Evolutionary conservation across 2,113 vertebrate species (phyloP).

Genomic region (Herpailurus yagouaroundi): DNA sequence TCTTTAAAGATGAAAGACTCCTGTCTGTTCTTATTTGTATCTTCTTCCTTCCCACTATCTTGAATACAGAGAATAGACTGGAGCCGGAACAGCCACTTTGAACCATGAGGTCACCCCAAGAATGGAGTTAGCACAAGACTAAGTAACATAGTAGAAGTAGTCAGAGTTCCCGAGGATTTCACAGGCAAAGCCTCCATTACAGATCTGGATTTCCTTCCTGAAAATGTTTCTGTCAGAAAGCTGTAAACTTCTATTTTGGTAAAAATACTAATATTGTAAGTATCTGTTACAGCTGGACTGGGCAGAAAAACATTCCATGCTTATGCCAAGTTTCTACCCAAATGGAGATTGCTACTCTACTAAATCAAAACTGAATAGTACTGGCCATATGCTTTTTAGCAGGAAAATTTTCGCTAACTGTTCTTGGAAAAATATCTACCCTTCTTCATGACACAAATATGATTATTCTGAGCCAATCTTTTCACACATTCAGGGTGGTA

Average conservation of each 20-base stretch:
- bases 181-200: neutral
- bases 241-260: neutral
- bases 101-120: neutral
- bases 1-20: neutral
- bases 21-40: neutral
- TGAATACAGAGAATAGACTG: neutral
- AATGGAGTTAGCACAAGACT: neutral
- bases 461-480: neutral
- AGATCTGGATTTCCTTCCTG: neutral
- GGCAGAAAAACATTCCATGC: neutral
- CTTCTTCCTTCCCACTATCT: neutral
- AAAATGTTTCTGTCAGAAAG: neutral
- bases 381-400: neutral
- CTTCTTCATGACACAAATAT: neutral
- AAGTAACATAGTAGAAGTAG: neutral
- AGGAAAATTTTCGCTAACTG: neutral
- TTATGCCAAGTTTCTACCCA: slow-evolving; percentile 4
- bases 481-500: neutral
- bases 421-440: neutral
- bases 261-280: slow-evolving; percentile 30
- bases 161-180: neutral
- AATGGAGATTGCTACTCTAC: neutral
- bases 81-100: neutral
- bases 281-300: neutral
- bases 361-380: neutral